A percentile compares a stretch with the other conserved stretches of the same genome.
These are phyloP conservation scores for Nannospalax galili DNA, from an alignment of 2,113 vertebrate genomes.

Conservation along the genomic window DNA sequence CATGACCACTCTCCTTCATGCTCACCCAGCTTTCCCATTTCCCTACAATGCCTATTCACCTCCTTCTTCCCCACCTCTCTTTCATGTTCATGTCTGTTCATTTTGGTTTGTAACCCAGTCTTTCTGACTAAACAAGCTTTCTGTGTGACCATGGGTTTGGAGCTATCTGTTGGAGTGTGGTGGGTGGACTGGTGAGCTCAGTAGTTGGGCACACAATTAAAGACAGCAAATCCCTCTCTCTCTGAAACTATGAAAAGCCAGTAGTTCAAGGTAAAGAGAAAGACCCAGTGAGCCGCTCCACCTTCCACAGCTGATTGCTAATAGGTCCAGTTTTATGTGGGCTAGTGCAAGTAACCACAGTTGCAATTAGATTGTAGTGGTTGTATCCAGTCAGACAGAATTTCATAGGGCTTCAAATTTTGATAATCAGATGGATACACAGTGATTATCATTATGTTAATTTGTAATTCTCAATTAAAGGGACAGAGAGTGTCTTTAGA, in stretches of 20 bases:
- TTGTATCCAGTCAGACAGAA: not conserved
- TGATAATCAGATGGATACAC: not conserved
- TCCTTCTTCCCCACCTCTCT: not conserved
- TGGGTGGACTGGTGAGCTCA: no score
- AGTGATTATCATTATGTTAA: not conserved
- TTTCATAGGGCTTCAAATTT: slow-evolving; percentile 1
- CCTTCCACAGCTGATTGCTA: no score
- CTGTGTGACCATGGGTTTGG: no score
- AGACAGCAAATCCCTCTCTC: not conserved
- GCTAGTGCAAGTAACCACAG: not conserved
- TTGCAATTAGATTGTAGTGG: not conserved
- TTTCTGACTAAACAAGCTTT: no score
- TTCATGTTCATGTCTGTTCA: not conserved
- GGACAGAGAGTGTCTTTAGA: not conserved
- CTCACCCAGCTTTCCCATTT: not conserved
- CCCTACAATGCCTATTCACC: rapidly evolving
- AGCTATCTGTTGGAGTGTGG: not conserved
- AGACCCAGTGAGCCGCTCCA: no score
- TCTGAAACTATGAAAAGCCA: not conserved
- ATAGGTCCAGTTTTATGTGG: not conserved
- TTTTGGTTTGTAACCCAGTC: no score
- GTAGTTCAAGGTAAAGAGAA: not conserved
- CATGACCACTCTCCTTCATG: no score
- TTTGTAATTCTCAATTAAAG: not conserved
- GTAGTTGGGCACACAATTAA: not conserved